Percentiles rank a stretch among this genome's conserved stretches.
Evolutionary conservation across 2,888 invertebrate species (phyloP).

Genomic region (Papilio demoleus): DNA sequence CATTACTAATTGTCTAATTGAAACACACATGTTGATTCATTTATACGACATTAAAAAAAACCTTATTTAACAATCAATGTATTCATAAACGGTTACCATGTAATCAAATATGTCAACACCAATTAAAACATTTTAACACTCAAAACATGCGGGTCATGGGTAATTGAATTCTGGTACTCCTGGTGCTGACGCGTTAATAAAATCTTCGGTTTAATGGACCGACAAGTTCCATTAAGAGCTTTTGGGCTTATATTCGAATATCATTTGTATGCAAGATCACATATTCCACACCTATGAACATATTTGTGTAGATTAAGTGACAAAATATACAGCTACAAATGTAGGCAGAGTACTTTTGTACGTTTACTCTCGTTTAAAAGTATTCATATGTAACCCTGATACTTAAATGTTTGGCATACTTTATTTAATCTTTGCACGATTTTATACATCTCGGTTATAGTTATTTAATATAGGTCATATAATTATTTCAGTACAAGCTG

Average conservation of each 20-base stretch:
- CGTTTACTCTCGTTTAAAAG: constrained; percentile 2
- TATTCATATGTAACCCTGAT: neutral
- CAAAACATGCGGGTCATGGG: constrained; percentile 18
- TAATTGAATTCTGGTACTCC: constrained; percentile 33
- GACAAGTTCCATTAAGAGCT: constrained; percentile 62
- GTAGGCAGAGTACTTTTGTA: neutral
- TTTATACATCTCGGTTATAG: neutral
- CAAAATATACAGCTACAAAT: constrained; percentile 39
- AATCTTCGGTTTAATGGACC: constrained; percentile 52
- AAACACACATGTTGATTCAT: no score
- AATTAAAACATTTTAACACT: constrained; percentile 17
- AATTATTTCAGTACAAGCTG: no score
- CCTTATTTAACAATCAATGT: neutral
- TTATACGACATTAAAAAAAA: neutral
- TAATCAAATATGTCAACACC: constrained; percentile 10
- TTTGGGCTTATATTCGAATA: constrained; percentile 55
- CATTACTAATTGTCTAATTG: no score
- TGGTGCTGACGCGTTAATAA: constrained; percentile 41
- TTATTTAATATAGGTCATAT: neutral
- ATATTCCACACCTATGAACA: constrained; percentile 51
- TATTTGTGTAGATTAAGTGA: constrained; percentile 55
- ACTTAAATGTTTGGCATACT: neutral
- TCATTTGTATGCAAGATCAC: constrained; percentile 65
- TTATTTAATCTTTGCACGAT: neutral
- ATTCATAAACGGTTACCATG: neutral